Conservation (phyloP, 2,797 vertebrate species). For the Coendou prehensilis region DNA sequence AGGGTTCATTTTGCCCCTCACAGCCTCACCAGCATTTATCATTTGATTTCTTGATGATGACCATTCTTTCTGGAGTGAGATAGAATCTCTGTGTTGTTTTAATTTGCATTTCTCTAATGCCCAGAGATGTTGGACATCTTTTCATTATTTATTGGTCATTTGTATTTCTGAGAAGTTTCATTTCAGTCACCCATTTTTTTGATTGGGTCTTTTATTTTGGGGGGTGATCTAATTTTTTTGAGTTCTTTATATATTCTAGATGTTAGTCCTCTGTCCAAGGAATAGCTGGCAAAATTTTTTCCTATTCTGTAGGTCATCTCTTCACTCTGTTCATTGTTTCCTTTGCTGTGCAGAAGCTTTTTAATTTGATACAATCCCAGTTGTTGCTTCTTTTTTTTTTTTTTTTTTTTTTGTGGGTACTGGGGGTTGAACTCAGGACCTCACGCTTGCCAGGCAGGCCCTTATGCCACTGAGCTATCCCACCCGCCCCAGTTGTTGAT, state of each 20-base stretch:
- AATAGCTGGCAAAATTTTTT: neutral
- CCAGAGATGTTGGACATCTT: neutral
- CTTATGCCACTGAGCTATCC: no score
- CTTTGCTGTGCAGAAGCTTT: no score
- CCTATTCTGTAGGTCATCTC: no score
- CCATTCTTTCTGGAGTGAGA: neutral
- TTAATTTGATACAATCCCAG: no score
- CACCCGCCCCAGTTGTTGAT: neutral
- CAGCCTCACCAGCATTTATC: neutral
- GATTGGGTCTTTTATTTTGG: neutral
- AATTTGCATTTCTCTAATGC: neutral
- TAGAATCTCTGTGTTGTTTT: neutral
- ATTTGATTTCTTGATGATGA: neutral
- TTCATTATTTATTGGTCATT: neutral
- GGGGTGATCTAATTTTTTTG: neutral
- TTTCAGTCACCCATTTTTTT: neutral
- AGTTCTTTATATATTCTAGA: neutral
- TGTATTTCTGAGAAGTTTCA: neutral
- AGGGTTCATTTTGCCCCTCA: neutral
- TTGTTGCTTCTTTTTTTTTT: no score
- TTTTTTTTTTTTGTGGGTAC: no score
- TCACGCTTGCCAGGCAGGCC: no score
- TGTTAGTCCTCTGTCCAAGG: neutral
- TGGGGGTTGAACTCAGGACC: no score
- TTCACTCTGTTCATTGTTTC: neutral